phyloP scores from a whole-genome alignment of 2,888 invertebrate species.

The Perithous albicinctus region DNA sequence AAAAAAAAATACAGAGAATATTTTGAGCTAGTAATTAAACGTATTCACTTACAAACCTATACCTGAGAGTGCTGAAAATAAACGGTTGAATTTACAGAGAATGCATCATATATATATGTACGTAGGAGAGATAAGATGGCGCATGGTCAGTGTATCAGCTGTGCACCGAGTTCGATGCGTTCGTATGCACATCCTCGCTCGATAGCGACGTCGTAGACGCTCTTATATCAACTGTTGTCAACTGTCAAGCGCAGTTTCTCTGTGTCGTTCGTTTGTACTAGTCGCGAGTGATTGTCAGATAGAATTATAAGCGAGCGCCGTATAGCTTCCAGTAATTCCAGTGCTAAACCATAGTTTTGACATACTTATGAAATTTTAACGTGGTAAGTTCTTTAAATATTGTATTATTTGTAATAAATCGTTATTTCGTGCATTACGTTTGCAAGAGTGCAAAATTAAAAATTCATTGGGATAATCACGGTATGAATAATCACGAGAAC shows the following conservation, averaged over 20 bases:
- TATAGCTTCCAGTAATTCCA: neutral
- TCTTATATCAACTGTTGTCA: slow-evolving; percentile 35
- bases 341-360: neutral
- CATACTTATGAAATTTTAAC: neutral
- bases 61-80: no score
- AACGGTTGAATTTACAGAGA: no score
- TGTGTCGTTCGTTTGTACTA: neutral
- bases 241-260: slow-evolving; percentile 13
- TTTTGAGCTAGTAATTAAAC: no score
- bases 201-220: slow-evolving; percentile 1
- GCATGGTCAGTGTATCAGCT: slow-evolving; percentile 23
- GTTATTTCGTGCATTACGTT: neutral
- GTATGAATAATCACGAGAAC: slow-evolving; percentile 1
- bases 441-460: no score
- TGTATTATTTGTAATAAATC: neutral
- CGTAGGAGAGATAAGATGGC: slow-evolving; percentile 54
- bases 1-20: no score
- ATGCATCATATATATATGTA: no score
- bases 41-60: no score
- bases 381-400: slow-evolving; percentile 5
- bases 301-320: neutral
- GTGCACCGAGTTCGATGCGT: neutral
- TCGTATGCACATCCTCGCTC: neutral
- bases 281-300: neutral
- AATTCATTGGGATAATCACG: neutral